Evolutionary conservation across 2,888 invertebrate genomes (phyloP), one percentile per base, ranked within the genome.

Genomic region (Volucella bombylans): DNA sequence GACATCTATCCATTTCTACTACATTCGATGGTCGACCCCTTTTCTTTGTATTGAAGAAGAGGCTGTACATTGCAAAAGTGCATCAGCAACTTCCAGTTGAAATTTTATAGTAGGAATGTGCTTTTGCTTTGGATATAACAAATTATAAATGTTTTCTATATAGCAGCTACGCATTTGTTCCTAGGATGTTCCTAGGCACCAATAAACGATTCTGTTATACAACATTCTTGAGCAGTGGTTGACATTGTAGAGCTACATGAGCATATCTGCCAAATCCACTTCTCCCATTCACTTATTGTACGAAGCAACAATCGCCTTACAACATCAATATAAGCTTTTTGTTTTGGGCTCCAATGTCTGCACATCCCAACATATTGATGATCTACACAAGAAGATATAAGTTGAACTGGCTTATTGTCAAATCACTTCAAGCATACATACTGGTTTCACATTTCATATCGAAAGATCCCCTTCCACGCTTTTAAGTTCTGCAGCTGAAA

Each of bases 201-300:
- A 79, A 57, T 76, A 73, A 18, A 86, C 72, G 8, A 80, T 73
- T 62, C 79, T 41, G 45, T 57, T 83, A 18, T 82, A 83, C 62
- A 78, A 86, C 71, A 82, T 79, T 31, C 55, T 69, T 54, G 71
- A 81, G n/a, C 72, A 65, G 62, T 83, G 73, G 18, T 86, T 79
- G 11, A 82, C 78, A 39, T 71, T 67, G 68, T 82, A 76, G 10
- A 85, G 50, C 15, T 82, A 76, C 69, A 82, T 65, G 18, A 23
- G 18, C 2, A 23, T 23, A 23, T 23, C 18, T 0, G 18, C 18
- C 18, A 23, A 23, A 23, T 23, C 18, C 18, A 23, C 2, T 18
- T 1, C 18, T 18, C 18, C 18, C 18, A 1, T 18, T 18, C 2
- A 1, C 18, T 18, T 18, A 18, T n/a, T n/a, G n/a, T n/a, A n/a